Base-by-base conservation (phyloP, 92 coral and sea anemone species). In the Zoanthus sociatus region DNA sequence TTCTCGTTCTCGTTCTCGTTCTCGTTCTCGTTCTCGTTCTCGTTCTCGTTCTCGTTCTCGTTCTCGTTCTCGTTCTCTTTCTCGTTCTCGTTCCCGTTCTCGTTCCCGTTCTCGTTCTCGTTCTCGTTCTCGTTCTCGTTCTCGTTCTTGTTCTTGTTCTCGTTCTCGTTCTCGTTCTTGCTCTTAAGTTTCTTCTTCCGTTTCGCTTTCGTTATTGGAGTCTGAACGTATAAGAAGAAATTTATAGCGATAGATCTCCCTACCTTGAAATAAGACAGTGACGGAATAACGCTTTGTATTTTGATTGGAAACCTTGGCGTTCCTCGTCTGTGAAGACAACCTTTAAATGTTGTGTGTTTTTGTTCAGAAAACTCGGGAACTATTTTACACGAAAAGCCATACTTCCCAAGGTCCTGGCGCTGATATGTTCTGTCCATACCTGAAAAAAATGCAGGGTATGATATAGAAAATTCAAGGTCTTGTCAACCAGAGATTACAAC, bases 381-480 rank as follows among this genome's bases (percentile, higher is more conserved):
- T 33, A 97, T 90, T 83, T 97, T 97, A 90, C 98, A 97, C 51
- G 98, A 95, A 77, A 90, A 95, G 21, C 99, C 99, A 74, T 97
- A 88, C 74, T 84, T 78, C n/a, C 99, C 99, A 20, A 97, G 93
- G 54, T 91, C 94, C 55, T 92, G 92, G 5, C 98, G 93, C 86
- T 97, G 99, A 70, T 90, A 93, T 4, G 99, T 97, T 81, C 85
- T 88, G 87, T 97, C 99, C 99, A 97, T 97, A 10, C 99, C 99
- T 97, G 76, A 12, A 44, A 53, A 10, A 46, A 21, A 5, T 0
- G 13, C 67, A 50, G 51, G 2, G 53, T 9, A 9, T 48, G 9
- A 5, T 48, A 5, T 0, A 48, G 53, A 48, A 5, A 48, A 48
- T 9, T 48, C 53, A 47, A 1, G 1, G 54, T 9, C 42, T 33